Evolutionary conservation across 2,888 invertebrate genomes (phyloP), one percentile per base, ranked within the genome.

Genomic region (Amphimallon solstitiale): DNA sequence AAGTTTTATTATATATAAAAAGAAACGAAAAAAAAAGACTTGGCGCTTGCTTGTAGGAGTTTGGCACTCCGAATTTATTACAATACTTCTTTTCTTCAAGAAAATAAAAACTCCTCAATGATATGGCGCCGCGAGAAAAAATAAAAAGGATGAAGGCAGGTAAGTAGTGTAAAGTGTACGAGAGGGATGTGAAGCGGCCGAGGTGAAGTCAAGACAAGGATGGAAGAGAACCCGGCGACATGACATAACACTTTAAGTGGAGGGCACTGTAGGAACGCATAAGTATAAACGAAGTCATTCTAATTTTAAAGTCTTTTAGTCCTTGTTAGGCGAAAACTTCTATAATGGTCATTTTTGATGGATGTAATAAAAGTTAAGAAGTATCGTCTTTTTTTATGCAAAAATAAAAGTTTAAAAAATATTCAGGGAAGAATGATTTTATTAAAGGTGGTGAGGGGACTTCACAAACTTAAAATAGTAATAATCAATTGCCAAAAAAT

Each of bases 1-100:
- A 76, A 77, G 71, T 77, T 76, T 76, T 67, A 67, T 75, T 77
- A 75, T 76, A 75, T 76, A 74, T 75, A 76, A 76, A 76, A 75
- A 76, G 72, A 73, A 73, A 75, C 75, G 73, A 75, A 76, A 76
- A 76, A 75, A 76, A 72, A 73, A 73, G 35, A 34, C 54, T 45
- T 43, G 29, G 10, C 29, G 19, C 46, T 29, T 23, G 70, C 70
- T 70, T 72, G 40, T 12, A n/a, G 4, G 48, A 34, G 48, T 48
- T 59, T 59, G 12, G 46, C 29, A 17, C 17, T 2, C 37, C 62
- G 62, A 48, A 37, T 49, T 62, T 48, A 46, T 62, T 48, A 46
- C 46, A 48, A 62, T 48, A 48, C 49, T 60, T 37, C 38, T 54
- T 21, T 60, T 37, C 38, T 54, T 21, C 21, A 19, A 21, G 38